phyloP scores from a whole-genome alignment of 1,140 invertebrate species.

The Drosophila pseudoobscura region DNA sequence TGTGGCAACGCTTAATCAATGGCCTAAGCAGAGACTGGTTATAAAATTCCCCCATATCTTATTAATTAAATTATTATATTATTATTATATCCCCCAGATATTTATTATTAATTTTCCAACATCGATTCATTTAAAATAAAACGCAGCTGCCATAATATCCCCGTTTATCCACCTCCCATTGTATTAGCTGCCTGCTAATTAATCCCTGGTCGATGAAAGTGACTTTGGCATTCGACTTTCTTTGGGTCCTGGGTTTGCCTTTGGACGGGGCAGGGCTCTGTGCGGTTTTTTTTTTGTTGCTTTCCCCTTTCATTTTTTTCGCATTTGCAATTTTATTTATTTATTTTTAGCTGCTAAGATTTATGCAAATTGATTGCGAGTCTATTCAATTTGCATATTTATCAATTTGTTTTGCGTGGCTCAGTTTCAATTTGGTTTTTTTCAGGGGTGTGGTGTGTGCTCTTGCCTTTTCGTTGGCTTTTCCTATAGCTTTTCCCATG shows the following conservation, averaged over 20 bases:
- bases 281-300: background rate
- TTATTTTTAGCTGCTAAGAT: slow-evolving; percentile 66
- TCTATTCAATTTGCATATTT: slow-evolving; percentile 82
- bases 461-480: slow-evolving; percentile 9
- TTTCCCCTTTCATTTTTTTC: slow-evolving; percentile 11
- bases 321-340: slow-evolving; percentile 62
- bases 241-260: background rate
- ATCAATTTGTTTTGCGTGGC: slow-evolving; percentile 73
- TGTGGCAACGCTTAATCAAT: too few species aligned
- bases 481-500: slow-evolving; percentile 2
- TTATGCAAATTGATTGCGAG: slow-evolving; percentile 74
- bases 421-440: slow-evolving; percentile 18
- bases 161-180: background rate
- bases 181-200: slow-evolving; percentile 1
- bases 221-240: slow-evolving; percentile 1
- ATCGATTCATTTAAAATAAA: too few species aligned
- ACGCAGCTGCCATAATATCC: too few species aligned
- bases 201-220: background rate
- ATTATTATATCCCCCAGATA: too few species aligned
- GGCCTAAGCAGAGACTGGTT: too few species aligned
- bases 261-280: background rate
- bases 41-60: too few species aligned
- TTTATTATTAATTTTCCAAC: too few species aligned
- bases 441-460: slow-evolving; percentile 13
- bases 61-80: too few species aligned